phyloP scores from a whole-genome alignment of 2,888 invertebrate species.

The Metellina segmentata region DNA sequence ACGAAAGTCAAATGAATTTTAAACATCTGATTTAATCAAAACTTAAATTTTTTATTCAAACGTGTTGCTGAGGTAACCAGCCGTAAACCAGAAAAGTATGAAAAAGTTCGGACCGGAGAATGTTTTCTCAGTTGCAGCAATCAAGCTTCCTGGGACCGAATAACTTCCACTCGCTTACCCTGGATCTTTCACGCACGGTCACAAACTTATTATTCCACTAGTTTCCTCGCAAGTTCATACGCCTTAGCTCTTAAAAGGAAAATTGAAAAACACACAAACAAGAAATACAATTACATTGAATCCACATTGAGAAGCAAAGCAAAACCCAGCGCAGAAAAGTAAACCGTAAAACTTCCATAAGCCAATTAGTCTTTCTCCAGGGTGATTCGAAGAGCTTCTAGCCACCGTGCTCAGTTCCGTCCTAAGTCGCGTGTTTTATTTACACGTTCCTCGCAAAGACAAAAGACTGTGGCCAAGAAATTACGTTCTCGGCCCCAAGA shows the following conservation, averaged over 20 bases:
- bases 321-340: background rate
- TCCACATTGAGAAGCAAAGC: background rate
- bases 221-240: too few relatives aligned
- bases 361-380: constrained; percentile 48
- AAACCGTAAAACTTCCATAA: constrained; percentile 44
- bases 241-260: background rate
- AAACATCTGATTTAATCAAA: too few relatives aligned
- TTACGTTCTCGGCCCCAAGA: background rate
- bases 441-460: background rate
- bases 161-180: too few relatives aligned
- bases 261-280: background rate
- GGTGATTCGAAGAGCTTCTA: constrained; percentile 16
- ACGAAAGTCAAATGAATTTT: too few relatives aligned
- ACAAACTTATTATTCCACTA: too few relatives aligned
- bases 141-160: too few relatives aligned
- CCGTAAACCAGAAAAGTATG: too few relatives aligned
- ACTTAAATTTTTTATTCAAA: too few relatives aligned
- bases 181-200: too few relatives aligned
- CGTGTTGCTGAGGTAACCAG: too few relatives aligned
- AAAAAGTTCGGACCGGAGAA: too few relatives aligned
- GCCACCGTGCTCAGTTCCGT: background rate
- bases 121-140: too few relatives aligned
- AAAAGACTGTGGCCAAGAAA: constrained; percentile 14
- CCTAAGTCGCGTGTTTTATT: constrained; percentile 2
- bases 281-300: background rate